phyloP scores from a whole-genome alignment of 2,113 vertebrate species.

The Prionailurus bengalensis region DNA sequence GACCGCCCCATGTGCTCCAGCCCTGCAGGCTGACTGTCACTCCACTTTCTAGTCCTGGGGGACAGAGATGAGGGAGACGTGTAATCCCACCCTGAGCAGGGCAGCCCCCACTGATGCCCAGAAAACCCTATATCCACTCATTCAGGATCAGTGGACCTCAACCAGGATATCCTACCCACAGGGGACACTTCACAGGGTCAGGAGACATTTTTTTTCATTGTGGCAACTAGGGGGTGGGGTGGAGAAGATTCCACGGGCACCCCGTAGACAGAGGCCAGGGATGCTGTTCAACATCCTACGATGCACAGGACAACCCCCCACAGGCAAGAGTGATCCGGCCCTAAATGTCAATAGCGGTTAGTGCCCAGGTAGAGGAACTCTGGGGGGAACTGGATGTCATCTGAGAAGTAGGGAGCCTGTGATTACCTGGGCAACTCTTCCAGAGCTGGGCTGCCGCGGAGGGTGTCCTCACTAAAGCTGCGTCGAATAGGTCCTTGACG shows the following conservation, averaged over 20 bases:
- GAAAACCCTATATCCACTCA: neutral
- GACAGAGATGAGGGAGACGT: neutral
- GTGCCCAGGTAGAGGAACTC: neutral
- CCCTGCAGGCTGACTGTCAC: slow-evolving; percentile 92
- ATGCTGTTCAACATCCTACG: neutral
- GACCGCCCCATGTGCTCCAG: slow-evolving; percentile 88
- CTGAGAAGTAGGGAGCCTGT: neutral
- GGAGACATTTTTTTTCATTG: neutral
- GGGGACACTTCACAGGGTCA: neutral
- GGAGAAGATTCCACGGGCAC: neutral
- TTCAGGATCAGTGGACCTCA: neutral
- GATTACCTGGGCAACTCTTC: slow-evolving; percentile 85
- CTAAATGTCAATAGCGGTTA: neutral
- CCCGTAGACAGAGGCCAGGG: neutral
- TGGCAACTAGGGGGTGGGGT: neutral
- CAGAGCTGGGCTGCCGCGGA: slow-evolving; percentile 21
- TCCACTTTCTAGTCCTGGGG: slow-evolving; percentile 86
- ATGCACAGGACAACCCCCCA: neutral
- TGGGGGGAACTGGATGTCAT: fast-evolving
- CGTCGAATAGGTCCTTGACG: slow-evolving; percentile 85
- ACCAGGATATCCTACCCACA: too few relatives aligned
- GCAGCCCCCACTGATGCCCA: too few relatives aligned
- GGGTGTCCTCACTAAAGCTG: slow-evolving; percentile 68
- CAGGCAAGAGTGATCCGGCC: neutral
- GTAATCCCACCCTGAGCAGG: neutral